Conservation (phyloP, 2,888 invertebrate species). For the Podabrus alpinus region DNA sequence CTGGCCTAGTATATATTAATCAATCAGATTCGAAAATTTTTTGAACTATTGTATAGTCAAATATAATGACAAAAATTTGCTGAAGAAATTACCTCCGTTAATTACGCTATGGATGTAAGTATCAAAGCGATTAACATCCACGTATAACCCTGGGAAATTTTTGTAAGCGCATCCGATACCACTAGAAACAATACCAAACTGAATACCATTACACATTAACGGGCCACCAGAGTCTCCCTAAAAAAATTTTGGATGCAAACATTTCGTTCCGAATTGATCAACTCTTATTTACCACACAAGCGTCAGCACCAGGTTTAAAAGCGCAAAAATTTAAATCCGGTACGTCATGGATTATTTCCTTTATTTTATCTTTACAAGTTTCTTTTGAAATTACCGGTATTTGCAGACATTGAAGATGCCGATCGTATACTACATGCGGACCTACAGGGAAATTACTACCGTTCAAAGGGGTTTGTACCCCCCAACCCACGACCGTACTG, state of each 20-base stretch:
- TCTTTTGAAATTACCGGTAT: not conserved
- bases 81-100: not conserved
- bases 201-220: conserved; percentile 7
- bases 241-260: not conserved
- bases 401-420: not conserved
- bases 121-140: not conserved
- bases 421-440: not conserved
- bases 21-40: no score
- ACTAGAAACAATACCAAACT: conserved; percentile 2
- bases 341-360: not conserved
- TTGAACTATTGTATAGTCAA: no score
- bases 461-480: not conserved
- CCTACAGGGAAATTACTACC: no score
- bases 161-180: not conserved
- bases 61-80: no score
- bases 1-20: no score
- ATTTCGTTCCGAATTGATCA: not conserved
- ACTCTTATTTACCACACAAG: not conserved
- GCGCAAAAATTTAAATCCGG: not conserved
- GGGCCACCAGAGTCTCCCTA: conserved; percentile 18
- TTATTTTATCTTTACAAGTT: not conserved
- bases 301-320: not conserved
- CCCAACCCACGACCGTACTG: not conserved
- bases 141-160: not conserved
- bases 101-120: not conserved